A percentile compares a stretch with the other conserved stretches of the same genome.
phyloP scores from a whole-genome alignment of 2,113 vertebrate species.

The Pardalotus punctatus region DNA sequence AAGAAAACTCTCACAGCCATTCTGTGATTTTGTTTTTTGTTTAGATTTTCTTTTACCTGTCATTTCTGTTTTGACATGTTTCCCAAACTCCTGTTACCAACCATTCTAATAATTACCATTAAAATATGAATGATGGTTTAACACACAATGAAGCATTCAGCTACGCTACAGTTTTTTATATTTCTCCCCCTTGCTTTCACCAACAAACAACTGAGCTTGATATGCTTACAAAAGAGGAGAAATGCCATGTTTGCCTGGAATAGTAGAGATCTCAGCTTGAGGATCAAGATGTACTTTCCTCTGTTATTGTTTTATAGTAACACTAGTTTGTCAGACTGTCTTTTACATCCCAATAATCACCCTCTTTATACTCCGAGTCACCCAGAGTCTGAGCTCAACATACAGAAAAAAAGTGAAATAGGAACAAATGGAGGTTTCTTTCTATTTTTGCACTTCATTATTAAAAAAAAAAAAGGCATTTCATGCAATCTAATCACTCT shows the following conservation, averaged over 20 bases:
- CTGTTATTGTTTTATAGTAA: background rate
- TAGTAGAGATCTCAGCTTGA: background rate
- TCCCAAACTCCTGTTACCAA: background rate
- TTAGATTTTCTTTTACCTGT: conserved; percentile 25
- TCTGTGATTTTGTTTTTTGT: background rate
- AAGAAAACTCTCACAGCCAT: background rate
- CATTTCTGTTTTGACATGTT: conserved; percentile 23
- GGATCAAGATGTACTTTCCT: background rate
- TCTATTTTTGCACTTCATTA: background rate
- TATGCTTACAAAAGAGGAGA: background rate
- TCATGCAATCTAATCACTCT: background rate
- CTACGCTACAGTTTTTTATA: background rate
- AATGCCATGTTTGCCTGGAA: background rate
- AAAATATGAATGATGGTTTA: background rate
- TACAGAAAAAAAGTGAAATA: background rate
- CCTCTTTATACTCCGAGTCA: background rate
- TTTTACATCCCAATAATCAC: background rate
- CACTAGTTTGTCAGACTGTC: background rate
- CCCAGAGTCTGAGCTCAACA: background rate
- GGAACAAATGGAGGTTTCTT: background rate
- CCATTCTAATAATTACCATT: background rate
- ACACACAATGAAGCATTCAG: background rate
- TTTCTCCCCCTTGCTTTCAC: background rate
- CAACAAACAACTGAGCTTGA: background rate
- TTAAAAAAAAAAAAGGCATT: background rate